Evolutionary conservation across 2,797 vertebrate species (phyloP).

Genomic region (Acanthis flammea): DNA sequence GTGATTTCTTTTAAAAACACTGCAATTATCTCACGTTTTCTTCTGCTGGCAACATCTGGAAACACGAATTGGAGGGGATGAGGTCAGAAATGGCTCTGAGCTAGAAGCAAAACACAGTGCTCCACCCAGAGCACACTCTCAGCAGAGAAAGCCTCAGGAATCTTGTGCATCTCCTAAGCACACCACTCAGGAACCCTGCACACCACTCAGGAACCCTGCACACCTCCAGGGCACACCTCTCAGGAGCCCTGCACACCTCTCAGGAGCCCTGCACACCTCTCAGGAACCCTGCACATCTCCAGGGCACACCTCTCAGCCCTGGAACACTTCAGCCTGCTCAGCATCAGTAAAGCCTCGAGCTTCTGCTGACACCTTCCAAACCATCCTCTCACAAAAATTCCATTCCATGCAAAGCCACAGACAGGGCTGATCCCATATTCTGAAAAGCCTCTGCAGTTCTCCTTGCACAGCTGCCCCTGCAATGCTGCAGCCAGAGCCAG

Average conservation of each 20-base stretch:
- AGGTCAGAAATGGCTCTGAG: background rate
- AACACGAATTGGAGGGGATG: background rate
- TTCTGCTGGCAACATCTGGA: background rate
- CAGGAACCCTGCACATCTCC: too few relatives aligned
- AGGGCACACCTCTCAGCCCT: background rate
- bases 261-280: too few relatives aligned
- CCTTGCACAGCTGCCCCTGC: background rate
- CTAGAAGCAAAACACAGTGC: background rate
- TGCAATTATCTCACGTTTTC: background rate
- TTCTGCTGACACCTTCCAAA: constrained; percentile 19
- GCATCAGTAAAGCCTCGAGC: constrained; percentile 7
- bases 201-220: too few relatives aligned
- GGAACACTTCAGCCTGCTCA: constrained; percentile 21
- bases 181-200: too few relatives aligned
- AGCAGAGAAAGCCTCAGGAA: background rate
- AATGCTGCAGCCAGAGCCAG: background rate
- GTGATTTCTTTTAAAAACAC: background rate
- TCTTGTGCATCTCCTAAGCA: background rate
- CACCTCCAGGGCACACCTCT: too few relatives aligned
- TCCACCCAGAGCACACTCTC: background rate
- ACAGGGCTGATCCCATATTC: background rate
- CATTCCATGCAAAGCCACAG: background rate
- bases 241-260: too few relatives aligned
- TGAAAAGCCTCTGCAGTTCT: background rate
- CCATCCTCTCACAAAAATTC: background rate